Evolutionary conservation across 2,113 vertebrate species (phyloP), one percentile per base, ranked within the genome.

Genomic region (Melospiza georgiana): DNA sequence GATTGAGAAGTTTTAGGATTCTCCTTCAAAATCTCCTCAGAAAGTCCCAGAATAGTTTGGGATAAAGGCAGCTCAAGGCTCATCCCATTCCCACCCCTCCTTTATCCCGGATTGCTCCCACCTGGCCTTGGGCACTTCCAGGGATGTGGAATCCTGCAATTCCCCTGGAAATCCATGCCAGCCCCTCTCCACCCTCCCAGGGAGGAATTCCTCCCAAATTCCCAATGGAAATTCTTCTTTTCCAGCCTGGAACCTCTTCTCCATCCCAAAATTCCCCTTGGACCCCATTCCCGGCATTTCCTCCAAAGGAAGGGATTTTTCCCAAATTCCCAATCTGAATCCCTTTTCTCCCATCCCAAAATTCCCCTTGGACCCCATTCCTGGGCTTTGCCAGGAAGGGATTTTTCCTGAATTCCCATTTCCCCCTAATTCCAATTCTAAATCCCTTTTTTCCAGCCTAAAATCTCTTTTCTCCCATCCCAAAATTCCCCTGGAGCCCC

Each of bases 41-140:
- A 10, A 46, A 75, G 41, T 5, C 12, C 24, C 5, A 19, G 69
- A 10, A 48, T 28, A n/a, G 7, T 57, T 63, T 28, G 28, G 59
- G 82, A 57, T 20, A 43, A 12, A 23, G 19, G 44, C 25, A 71
- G 2, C 37, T 24, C 22, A 2, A 41, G 17, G 27, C 33, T 10
- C 39, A 15, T n/a, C 41, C 49, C 14, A 3, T 41, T 30, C 23
- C n/a, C 81, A 23, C 22, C 39, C 8, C 2, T 54, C 27, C 18
- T 0, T 21, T 1, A 27, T 9, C 49, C n/a, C 5, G 4, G 23
- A 7, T 5, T 8, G 11, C 5, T 44, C 67, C 22, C 1, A 14
- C 16, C 48, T 0, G 4, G 27, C 39, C 41, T 33, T 1, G 28
- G 69, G 3, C 69, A 10, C 18, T 63, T 9, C 81, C n/a, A 10